A percentile compares a stretch with the other conserved stretches of the same genome.
Conservation (phyloP, 2,113 vertebrate species). For the Anarhynchus alexandrinus region DNA sequence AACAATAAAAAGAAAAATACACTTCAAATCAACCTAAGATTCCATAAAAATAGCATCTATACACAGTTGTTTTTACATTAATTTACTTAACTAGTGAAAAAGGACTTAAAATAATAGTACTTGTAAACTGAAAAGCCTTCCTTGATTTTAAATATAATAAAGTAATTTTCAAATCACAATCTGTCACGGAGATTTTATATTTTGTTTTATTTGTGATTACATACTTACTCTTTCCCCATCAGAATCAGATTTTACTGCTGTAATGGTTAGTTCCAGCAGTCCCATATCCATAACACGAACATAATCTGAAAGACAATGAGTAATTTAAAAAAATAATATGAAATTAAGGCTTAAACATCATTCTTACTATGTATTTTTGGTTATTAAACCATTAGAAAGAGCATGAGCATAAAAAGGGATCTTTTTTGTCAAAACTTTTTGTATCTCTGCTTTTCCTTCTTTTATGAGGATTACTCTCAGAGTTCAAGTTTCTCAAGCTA, state of each 20-base stretch:
- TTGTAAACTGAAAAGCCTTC: background rate
- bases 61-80: background rate
- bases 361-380: background rate
- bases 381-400: background rate
- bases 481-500: background rate
- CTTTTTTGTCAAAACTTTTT: background rate
- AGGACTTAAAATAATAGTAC: background rate
- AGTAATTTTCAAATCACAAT: background rate
- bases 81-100: background rate
- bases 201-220: conserved; percentile 3
- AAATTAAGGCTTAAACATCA: background rate
- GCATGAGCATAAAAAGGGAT: background rate
- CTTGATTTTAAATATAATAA: background rate
- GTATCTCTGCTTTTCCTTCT: background rate
- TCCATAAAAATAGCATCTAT: background rate
- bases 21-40: background rate
- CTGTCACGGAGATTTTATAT: background rate
- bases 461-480: background rate
- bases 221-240: conserved; percentile 84
- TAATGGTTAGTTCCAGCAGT: conserved; percentile 92
- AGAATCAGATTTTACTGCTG: conserved; percentile 83
- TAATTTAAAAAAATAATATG: background rate
- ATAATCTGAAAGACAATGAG: conserved; percentile 81
- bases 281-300: conserved; percentile 98
- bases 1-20: background rate